A percentile compares a stretch with the other conserved stretches of the same genome.
phyloP scores from a whole-genome alignment of 2,113 vertebrate species.

The Cheirogaleus medius region DNA sequence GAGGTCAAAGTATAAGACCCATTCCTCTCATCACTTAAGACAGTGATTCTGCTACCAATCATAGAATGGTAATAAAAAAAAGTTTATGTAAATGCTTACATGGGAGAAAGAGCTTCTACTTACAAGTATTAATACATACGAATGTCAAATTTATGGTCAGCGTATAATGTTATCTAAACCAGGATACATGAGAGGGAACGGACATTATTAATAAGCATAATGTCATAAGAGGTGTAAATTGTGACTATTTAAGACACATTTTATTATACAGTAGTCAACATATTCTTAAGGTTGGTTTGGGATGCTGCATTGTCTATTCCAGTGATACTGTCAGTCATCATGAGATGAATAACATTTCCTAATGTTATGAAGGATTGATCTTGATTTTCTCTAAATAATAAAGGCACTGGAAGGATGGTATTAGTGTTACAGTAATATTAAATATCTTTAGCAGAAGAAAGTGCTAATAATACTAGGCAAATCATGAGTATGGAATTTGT shows the following conservation, averaged over 20 bases:
- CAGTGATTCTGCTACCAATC: background rate
- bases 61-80: background rate
- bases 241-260: background rate
- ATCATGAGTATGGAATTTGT: background rate
- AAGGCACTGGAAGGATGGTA: background rate
- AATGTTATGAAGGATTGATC: background rate
- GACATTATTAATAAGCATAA: background rate
- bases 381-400: background rate
- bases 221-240: background rate
- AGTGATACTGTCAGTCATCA: background rate
- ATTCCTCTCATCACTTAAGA: background rate
- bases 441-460: background rate
- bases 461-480: background rate
- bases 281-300: background rate
- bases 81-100: background rate
- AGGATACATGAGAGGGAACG: background rate
- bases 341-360: background rate
- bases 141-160: background rate
- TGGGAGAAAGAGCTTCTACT: background rate
- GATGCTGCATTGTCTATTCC: background rate
- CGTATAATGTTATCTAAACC: background rate
- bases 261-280: background rate
- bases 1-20: background rate
- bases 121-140: background rate
- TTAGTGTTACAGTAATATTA: background rate